Base-by-base conservation (phyloP, 1,140 invertebrate species). In the Listronotus oregonensis region DNA sequence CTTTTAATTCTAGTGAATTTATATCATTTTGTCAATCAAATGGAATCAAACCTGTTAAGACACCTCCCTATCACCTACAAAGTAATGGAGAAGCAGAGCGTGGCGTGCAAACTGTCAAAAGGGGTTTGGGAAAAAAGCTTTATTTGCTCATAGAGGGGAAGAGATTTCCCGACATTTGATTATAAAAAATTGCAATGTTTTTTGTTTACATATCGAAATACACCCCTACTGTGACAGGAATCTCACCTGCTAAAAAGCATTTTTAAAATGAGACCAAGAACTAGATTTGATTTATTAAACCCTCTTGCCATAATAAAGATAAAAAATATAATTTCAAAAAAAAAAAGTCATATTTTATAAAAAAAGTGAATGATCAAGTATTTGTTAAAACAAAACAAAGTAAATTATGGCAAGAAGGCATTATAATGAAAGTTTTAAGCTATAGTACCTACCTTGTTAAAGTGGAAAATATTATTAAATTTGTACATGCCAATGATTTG, bases 1-100 rank as follows among this genome's bases (percentile, higher is more conserved):
- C 80, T 51, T 83, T 82, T 67, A 73, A 27, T 27, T 27, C 21
- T 27, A 27, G 21, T 27, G n/a, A 27, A 27, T 27, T 27, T 27
- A 67, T 9, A 40, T 63, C 0, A 84, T 83, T 71, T 52, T 76
- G 34, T 18, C 66, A 46, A 46, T 44, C 73, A 55, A 81, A 80
- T 74, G 74, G 76, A 6, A 78, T 82, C 56, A 54, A 63, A 74
- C 79, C n/a, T n/a, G n/a, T n/a, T n/a, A n/a, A n/a, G n/a, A n/a
- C n/a, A n/a, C n/a, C 43, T 71, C 73, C 14, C 77, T 27, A 27
- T 27, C 1, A 81, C 72, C 72, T 78, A 12, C 77, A 79, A 63
- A 76, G 76, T 7, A 82, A 83, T 70, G 81, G 82, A 2, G 71
- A 79, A 54, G 77, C 77, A 10, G 80, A 83, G 69, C 55, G 72